Evolutionary conservation across 2,113 vertebrate genomes (phyloP).

Genomic region (Chionodraco myersi): DNA sequence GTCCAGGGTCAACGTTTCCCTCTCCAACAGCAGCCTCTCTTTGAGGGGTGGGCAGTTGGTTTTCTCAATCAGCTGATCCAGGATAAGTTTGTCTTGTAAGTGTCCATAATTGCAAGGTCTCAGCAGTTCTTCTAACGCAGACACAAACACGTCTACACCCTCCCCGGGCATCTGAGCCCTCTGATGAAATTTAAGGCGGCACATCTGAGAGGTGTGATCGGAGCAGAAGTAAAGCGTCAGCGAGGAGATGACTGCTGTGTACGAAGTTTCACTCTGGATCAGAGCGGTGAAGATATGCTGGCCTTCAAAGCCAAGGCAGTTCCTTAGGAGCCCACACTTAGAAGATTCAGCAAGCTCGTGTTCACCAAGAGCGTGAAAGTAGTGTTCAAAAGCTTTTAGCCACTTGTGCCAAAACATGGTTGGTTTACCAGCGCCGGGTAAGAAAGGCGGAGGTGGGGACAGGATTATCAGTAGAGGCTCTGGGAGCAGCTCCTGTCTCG

Average conservation of each 20-base stretch:
- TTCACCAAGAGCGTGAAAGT: constrained; percentile 61
- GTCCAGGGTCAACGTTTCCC: constrained; percentile 51
- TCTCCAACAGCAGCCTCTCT: constrained; percentile 50
- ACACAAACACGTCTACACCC: constrained; percentile 58
- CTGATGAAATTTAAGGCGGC: constrained; percentile 65
- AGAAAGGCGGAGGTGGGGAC: constrained; percentile 69
- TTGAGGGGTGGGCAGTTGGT: constrained; percentile 55
- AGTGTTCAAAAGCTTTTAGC: constrained; percentile 69
- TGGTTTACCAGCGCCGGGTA: constrained; percentile 39
- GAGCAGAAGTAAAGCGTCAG: constrained; percentile 61
- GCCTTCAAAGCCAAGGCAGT: constrained; percentile 74
- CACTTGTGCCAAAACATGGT: constrained; percentile 69
- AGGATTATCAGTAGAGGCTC: constrained; percentile 70
- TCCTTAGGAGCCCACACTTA: constrained; percentile 64
- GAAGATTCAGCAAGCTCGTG: constrained; percentile 64
- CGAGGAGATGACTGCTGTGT: constrained; percentile 46
- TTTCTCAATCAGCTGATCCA: constrained; percentile 70
- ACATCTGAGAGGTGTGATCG: constrained; percentile 26
- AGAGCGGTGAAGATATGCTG: constrained; percentile 56
- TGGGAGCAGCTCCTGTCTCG: constrained; percentile 41
- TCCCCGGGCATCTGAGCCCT: constrained; percentile 66
- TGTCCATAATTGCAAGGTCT: constrained; percentile 43
- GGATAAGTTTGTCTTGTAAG: constrained; percentile 45
- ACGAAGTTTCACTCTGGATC: constrained; percentile 30
- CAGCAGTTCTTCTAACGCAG: constrained; percentile 56